Percentiles rank a stretch among this genome's conserved stretches.
Conservation (phyloP, 2,113 vertebrate species). For the Protobothrops flavoviridis region DNA sequence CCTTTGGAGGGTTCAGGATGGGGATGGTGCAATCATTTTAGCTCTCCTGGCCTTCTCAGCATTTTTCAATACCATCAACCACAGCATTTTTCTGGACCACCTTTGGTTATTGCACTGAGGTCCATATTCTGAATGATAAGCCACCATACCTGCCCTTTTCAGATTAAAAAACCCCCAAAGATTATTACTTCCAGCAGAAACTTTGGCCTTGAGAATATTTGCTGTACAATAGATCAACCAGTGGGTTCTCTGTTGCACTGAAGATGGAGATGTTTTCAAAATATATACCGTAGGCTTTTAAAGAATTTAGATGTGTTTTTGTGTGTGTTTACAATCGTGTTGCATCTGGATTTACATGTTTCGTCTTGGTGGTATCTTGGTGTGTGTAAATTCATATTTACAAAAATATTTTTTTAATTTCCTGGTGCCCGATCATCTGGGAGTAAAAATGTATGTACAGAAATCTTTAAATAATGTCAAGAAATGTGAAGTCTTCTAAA, state of each 20-base stretch:
- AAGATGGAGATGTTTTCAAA: background rate
- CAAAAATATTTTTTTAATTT: background rate
- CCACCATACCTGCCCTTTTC: background rate
- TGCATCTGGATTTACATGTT: background rate
- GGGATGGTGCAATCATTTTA: background rate
- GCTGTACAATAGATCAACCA: background rate
- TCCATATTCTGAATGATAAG: background rate
- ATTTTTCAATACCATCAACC: background rate
- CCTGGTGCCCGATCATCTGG: background rate
- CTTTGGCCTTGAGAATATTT: background rate
- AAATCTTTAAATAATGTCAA: background rate
- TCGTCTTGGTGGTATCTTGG: background rate
- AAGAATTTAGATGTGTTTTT: background rate
- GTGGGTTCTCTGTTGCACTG: background rate
- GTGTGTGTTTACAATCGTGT: background rate
- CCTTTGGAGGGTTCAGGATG: background rate
- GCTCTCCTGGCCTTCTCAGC: background rate
- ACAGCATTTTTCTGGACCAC: background rate
- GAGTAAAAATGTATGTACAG: background rate
- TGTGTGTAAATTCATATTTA: slow-evolving; percentile 10
- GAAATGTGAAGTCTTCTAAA: background rate
- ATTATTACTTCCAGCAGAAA: background rate
- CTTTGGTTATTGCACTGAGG: background rate
- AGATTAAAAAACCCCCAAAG: background rate
- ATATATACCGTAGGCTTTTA: background rate